phyloP scores from a whole-genome alignment of 2,797 vertebrate species.

The Antrozous pallidus region DNA sequence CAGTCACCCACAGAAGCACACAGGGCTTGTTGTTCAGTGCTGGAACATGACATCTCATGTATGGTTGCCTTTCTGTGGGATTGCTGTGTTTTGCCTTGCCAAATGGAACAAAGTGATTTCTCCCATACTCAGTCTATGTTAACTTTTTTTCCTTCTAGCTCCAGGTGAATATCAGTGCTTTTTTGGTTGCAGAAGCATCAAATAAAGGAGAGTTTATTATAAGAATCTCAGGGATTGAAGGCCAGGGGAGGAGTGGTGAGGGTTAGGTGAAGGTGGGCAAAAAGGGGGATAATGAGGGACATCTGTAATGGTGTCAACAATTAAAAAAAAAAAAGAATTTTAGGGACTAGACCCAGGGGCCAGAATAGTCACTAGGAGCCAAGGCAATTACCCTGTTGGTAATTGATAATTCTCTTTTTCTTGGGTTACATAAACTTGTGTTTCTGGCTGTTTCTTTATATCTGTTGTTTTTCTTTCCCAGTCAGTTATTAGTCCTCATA shows the following conservation, averaged over 20 bases:
- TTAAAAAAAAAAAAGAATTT: background rate
- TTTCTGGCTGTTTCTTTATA: background rate
- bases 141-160: background rate
- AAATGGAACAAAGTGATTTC: conserved; percentile 1
- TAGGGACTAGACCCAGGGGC: background rate
- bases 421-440: background rate
- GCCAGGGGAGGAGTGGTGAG: background rate
- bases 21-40: background rate
- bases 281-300: background rate
- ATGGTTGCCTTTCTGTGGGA: background rate
- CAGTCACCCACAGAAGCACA: background rate
- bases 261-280: background rate
- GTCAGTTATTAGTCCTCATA: background rate
- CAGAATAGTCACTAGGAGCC: background rate
- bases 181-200: background rate
- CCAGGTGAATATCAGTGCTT: background rate
- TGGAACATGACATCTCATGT: background rate
- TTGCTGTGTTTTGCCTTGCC: conserved; percentile 3
- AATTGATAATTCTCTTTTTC: background rate
- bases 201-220: background rate
- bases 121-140: background rate
- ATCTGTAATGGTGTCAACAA: background rate
- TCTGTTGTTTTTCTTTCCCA: background rate
- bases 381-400: background rate
- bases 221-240: background rate